A percentile compares a stretch with the other conserved stretches of the same genome.
Evolutionary conservation across 2,113 vertebrate genomes (phyloP).

Genomic region (Bagarius yarrelli): DNA sequence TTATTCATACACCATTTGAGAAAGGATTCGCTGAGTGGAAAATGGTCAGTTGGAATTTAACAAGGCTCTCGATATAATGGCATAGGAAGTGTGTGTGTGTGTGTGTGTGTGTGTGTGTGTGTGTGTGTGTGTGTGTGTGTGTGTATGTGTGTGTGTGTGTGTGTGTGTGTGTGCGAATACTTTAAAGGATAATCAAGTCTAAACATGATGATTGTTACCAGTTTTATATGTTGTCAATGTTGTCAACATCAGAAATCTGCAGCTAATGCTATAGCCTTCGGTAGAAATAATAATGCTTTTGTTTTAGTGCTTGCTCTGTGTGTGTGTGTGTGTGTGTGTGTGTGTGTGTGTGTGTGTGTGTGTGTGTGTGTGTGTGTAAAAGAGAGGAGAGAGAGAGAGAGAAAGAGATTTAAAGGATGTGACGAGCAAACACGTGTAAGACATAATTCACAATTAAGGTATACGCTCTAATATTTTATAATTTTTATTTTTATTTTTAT

Average conservation of each 20-base stretch:
- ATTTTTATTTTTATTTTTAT: too few relatives aligned
- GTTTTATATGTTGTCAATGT: background rate
- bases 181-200: conserved; percentile 29
- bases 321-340: background rate
- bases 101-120: conserved; percentile 36
- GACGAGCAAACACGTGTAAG: background rate
- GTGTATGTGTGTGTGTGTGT: conserved; percentile 18
- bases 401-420: background rate
- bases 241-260: background rate
- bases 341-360: background rate
- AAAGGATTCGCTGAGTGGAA: conserved; percentile 94
- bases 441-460: background rate
- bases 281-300: background rate
- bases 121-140: conserved; percentile 38
- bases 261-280: too few relatives aligned
- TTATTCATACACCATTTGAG: conserved; percentile 98
- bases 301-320: background rate
- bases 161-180: conserved; percentile 22
- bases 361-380: background rate
- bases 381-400: background rate
- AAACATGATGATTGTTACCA: conserved; percentile 1
- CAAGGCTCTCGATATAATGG: conserved; percentile 94
- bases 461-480: too few relatives aligned
- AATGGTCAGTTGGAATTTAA: conserved; percentile 96
- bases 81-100: conserved; percentile 64